Percentiles rank a stretch among this genome's conserved stretches.
These are phyloP conservation scores for Caiman crocodilus DNA, from an alignment of 2,797 vertebrate species.

Conservation along the genomic window DNA sequence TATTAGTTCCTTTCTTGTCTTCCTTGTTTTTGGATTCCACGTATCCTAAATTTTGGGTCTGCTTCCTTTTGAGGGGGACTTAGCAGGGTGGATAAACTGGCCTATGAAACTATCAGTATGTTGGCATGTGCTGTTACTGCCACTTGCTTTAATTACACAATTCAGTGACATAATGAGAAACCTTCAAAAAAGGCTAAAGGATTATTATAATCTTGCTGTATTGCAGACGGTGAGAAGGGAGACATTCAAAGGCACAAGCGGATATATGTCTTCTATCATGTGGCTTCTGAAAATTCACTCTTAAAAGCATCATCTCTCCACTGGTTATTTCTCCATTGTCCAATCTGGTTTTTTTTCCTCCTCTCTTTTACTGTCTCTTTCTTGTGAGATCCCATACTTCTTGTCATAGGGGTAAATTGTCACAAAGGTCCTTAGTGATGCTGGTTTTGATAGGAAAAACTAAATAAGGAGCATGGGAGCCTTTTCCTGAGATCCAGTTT, in stretches of 20 bases:
- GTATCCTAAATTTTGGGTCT: not conserved
- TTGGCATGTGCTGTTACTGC: not conserved
- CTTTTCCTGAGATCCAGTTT: not conserved
- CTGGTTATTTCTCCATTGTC: not conserved
- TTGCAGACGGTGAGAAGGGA: not conserved
- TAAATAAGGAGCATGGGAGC: not conserved
- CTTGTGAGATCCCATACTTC: not conserved
- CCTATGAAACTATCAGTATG: not conserved
- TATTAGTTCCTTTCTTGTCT: not conserved
- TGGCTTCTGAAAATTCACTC: not conserved
- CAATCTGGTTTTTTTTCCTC: not conserved
- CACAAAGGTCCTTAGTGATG: not conserved
- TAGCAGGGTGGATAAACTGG: not conserved
- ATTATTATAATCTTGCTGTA: not conserved
- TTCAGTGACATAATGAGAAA: not conserved
- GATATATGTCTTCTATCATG: fast-evolving
- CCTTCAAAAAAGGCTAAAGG: not conserved
- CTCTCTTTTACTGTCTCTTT: not conserved
- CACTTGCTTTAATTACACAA: not conserved
- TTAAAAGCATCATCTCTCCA: not conserved
- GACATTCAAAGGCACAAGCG: not conserved
- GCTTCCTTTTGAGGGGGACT: fast-evolving
- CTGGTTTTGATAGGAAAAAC: not conserved
- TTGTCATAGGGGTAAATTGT: not conserved
- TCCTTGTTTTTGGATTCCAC: not conserved